These are phyloP conservation scores for Thymelicus acteon DNA, from an alignment of 2,888 invertebrate genomes.

Conservation along the genomic window DNA sequence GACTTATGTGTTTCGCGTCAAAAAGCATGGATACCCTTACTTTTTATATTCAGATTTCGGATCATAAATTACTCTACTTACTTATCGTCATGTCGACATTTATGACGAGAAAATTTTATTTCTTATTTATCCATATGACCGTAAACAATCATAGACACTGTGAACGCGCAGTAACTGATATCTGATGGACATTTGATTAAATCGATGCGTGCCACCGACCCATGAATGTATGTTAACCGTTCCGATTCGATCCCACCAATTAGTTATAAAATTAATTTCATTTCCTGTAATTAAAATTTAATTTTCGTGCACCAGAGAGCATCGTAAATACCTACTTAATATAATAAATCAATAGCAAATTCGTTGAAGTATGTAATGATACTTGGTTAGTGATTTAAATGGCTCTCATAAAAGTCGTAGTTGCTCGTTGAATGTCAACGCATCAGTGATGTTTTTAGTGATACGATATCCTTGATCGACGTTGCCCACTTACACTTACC, in stretches of 20 bases:
- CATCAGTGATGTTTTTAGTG: too few species aligned
- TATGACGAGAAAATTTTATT: too few species aligned
- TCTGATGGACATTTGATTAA: conserved; percentile 55
- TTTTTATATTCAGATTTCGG: too few species aligned
- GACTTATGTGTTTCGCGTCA: too few species aligned
- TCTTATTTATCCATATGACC: conserved; percentile 8
- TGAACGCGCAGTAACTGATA: conserved; percentile 48
- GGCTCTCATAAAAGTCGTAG: too few species aligned
- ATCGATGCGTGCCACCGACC: conserved; percentile 49
- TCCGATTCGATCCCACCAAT: conserved; percentile 56
- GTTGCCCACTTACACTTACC: too few species aligned
- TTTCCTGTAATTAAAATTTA: conserved; percentile 57
- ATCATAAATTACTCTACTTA: too few species aligned
- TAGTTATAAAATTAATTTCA: conserved; percentile 61
- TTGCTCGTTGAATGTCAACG: too few species aligned
- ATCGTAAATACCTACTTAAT: not conserved
- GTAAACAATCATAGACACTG: conserved; percentile 2
- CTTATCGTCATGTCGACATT: too few species aligned
- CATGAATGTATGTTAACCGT: conserved; percentile 53
- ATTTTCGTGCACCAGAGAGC: conserved; percentile 42
- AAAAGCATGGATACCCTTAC: too few species aligned
- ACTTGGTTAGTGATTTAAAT: not conserved
- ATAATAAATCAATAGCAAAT: conserved; percentile 4
- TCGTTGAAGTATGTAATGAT: not conserved
- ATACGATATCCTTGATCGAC: too few species aligned